Base-by-base conservation (phyloP, 2,797 vertebrate genomes). In the Gila robusta region DNA sequence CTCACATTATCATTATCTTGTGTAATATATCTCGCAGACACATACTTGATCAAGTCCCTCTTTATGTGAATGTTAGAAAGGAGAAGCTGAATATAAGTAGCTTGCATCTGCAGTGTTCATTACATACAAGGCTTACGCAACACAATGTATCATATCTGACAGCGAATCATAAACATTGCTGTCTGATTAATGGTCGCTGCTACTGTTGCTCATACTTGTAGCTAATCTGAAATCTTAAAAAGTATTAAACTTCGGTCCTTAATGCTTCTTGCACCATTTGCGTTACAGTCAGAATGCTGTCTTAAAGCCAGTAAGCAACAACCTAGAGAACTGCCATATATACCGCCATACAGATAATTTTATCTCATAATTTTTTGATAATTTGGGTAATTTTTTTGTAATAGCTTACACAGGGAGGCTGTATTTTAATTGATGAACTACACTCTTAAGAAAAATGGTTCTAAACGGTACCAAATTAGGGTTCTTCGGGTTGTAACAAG, bases 121-220 rank as follows among this genome's bases (percentile, higher is more conserved):
- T 28, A n/a, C 17, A 32, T 26, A 44, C 7, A 78, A n/a, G 37
- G 0, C 37, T 73, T 49, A 16, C 12, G 0, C 26, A 74, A 86
- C 69, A 52, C 72, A 85, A 56, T 49, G 26, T 72, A 8, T 64
- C 9, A 19, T 62, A 47, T 80, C 28, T 28, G 52, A 85, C 59
- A 66, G 32, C 8, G 6, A 32, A 23, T 39, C 19, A 62, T 76
- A 54, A n/a, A 19, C 19, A 23, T 59, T 66, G 71, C 41, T 49
- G 41, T 32, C 62, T 78, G 49, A 70, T 62, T 62, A 82, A 21
- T 70, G 19, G 23, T 72, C 19, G 1, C 67, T 70, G 49, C 35
- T 44, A 11, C 14, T 67, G 6, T 83, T 44, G 28, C 49, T 82
- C 23, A 14, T 54, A 59, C 8, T 72, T 39, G 35, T 44, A 67